Evolutionary conservation across 1,140 invertebrate genomes (phyloP), one percentile per base, ranked within the genome.

Genomic region (Dendroctonus ponderosae): DNA sequence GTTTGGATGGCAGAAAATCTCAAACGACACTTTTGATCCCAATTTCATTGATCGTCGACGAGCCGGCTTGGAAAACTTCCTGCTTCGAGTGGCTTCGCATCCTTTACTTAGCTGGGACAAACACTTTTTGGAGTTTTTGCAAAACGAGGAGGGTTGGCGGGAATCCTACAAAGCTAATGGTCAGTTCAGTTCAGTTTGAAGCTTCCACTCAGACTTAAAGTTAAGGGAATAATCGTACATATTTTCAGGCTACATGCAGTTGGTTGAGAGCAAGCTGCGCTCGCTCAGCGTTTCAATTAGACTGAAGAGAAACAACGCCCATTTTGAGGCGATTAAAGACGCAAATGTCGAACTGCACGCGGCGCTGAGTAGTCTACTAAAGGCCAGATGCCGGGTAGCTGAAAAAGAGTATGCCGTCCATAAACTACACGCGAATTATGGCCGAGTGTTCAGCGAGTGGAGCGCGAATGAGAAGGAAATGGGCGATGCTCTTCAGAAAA

Each of bases 401-500:
- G 89, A 91, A 75, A 89, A 88, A 72, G 84, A 90, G 66, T 91
- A 89, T 78, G 88, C 85, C 43, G 81, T 93, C n/a, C 89, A 91
- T 73, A 92, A 92, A 77, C 79, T 92, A 41, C 91, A 93, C 77
- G 85, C 85, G 1, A 90, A 91, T 79, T 93, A 93, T 76, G 90
- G 91, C 4, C 84, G 90, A 62, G 83, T 93, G 38, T 92, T 92
- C 70, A 91, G 90, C 72, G 91, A 94, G 80, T 93, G 91, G 90
- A 92, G 90, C 80, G 89, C 87, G 15, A 87, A 91, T 64, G 91
- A 94, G 75, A 91, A 87, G 75, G 87, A 89, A 71, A 91, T 92
- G 87, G 89, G 90, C 1, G 91, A 92, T 79, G 88, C 88, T 3
- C 74, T 94, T 50, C 89, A 90, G 76, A 89, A 84, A 75, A 83